Percentiles rank a stretch among this genome's conserved stretches.
These are phyloP conservation scores for Lordiphosa stackelbergi DNA, from an alignment of 1,140 invertebrate genomes.

Conservation along the genomic window DNA sequence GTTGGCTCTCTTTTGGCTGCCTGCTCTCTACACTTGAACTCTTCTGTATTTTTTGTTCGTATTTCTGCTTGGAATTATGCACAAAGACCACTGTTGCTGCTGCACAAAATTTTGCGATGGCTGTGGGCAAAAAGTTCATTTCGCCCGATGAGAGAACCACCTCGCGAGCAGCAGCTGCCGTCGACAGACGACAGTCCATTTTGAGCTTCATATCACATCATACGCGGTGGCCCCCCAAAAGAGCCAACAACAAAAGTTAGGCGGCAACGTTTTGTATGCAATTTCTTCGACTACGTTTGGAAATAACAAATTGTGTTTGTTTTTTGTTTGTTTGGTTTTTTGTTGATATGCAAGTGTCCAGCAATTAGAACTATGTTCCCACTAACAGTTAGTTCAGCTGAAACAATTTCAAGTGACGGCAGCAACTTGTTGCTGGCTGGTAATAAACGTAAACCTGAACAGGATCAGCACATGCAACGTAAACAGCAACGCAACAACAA, in stretches of 20 bases:
- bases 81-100: too few relatives aligned
- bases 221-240: slow-evolving; percentile 31
- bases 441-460: slow-evolving; percentile 51
- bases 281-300: slow-evolving; percentile 10
- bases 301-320: background rate
- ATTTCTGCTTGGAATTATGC: too few relatives aligned
- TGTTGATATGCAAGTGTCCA: background rate
- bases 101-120: too few relatives aligned
- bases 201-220: slow-evolving; percentile 56
- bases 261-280: slow-evolving; percentile 16
- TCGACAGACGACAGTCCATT: slow-evolving; percentile 35
- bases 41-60: too few relatives aligned
- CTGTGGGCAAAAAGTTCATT: slow-evolving; percentile 9
- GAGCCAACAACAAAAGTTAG: slow-evolving; percentile 16
- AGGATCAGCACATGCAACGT: slow-evolving; percentile 31
- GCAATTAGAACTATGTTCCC: background rate
- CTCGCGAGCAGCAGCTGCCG: slow-evolving; percentile 3
- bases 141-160: slow-evolving; percentile 4
- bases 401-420: slow-evolving; percentile 1
- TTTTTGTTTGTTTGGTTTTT: background rate
- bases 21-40: too few relatives aligned
- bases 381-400: background rate
- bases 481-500: slow-evolving; percentile 42
- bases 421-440: slow-evolving; percentile 20
- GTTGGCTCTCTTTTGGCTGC: too few relatives aligned